Evolutionary conservation across 2,113 vertebrate genomes (phyloP).

Genomic region (Sphaerodactylus townsendi): DNA sequence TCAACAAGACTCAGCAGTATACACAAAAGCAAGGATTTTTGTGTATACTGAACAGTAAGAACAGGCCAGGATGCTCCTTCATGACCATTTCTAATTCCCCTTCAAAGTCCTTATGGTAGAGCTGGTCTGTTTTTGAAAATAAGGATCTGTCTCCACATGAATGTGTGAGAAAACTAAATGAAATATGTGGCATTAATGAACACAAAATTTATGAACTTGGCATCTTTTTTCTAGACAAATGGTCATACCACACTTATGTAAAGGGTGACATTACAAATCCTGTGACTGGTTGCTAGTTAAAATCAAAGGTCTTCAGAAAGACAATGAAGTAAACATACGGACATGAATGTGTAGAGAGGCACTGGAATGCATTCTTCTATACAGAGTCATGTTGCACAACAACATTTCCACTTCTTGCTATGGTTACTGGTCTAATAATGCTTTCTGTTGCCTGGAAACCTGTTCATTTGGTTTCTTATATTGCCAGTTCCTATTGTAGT

Average conservation of each 20-base stretch:
- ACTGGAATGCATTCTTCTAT: not conserved
- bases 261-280: not conserved
- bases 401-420: constrained; percentile 8
- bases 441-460: not conserved
- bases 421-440: not conserved
- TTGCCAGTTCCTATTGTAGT: constrained; percentile 3
- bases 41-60: no score
- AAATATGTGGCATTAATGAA: not conserved
- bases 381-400: not conserved
- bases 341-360: not conserved
- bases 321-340: not conserved
- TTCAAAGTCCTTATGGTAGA: not conserved
- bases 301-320: not conserved
- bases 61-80: not conserved
- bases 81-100: not conserved
- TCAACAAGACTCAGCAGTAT: not conserved
- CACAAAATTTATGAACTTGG: not conserved
- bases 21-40: not conserved
- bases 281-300: not conserved
- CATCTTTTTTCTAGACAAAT: not conserved
- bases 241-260: not conserved
- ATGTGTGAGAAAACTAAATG: not conserved
- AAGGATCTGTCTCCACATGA: not conserved
- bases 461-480: constrained; percentile 8
- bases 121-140: not conserved